Percentiles rank a stretch among this genome's conserved stretches.
Evolutionary conservation across 2,797 vertebrate genomes (phyloP).

Genomic region (Anableps anableps): DNA sequence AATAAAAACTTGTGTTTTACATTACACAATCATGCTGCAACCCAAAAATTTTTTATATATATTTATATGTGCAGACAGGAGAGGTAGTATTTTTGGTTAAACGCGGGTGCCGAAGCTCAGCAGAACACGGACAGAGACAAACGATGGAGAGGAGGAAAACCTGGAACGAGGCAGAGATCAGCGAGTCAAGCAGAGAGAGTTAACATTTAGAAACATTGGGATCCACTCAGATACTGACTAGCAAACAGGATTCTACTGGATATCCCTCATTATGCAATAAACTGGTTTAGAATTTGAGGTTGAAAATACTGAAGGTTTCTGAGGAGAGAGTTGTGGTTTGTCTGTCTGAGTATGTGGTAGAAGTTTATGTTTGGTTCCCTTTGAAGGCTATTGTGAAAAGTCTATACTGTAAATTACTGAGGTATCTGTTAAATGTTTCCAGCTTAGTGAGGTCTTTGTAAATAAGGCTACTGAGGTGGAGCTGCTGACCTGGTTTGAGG

Average conservation of each 20-base stretch:
- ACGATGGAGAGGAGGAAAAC: constrained; percentile 21
- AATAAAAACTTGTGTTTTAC: constrained; percentile 51
- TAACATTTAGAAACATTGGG: constrained; percentile 67
- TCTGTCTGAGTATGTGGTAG: constrained; percentile 31
- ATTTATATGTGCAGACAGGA: constrained; percentile 67
- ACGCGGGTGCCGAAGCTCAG: constrained; percentile 60
- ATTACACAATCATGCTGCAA: constrained; percentile 68
- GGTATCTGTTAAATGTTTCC: constrained; percentile 75
- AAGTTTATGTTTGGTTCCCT: constrained; percentile 73
- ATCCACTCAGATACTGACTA: constrained; percentile 59
- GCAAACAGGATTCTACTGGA: constrained; percentile 47
- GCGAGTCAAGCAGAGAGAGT: constrained; percentile 48
- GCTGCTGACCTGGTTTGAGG: constrained; percentile 71
- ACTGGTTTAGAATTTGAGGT: constrained; percentile 41
- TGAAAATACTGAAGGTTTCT: constrained; percentile 51
- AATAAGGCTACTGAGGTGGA: constrained; percentile 81
- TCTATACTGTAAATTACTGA: constrained; percentile 68
- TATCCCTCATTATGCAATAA: constrained; percentile 32
- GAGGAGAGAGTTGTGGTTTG: constrained; percentile 44
- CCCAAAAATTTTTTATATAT: constrained; percentile 16
- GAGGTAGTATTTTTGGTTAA: constrained; percentile 85
- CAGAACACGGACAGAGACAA: constrained; percentile 42
- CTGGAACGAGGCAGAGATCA: constrained; percentile 50
- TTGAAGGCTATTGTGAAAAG: constrained; percentile 72
- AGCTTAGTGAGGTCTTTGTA: constrained; percentile 72